Base-by-base conservation (phyloP, 1,140 invertebrate genomes). In the Cataglyphis hispanica region DNA sequence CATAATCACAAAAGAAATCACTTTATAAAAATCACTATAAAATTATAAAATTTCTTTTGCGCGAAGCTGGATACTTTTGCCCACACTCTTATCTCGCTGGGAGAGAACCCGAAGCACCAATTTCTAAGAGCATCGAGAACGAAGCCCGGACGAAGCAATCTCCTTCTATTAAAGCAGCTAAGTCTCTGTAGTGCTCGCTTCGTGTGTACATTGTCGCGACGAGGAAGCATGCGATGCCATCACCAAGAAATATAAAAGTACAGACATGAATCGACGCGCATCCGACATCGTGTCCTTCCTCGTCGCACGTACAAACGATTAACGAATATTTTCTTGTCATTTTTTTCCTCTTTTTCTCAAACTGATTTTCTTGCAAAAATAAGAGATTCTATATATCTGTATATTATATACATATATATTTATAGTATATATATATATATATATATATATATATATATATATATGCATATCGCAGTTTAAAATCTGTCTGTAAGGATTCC, bases 351-450 rank as follows among this genome's bases (percentile, higher is more conserved):
- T 85, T 86, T 70, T 80, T 92, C 70, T 76, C 66, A 86, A 76
- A 78, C n/a, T 77, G 53, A 63, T 92, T 92, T 92, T 92, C 86
- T 89, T 92, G 91, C 53, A 92, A 92, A 92, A 92, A 92, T 92
- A 92, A 91, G 90, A 92, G 90, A 92, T 92, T 92, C 91, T 91
- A 91, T 50, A 50, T 50, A 50, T 87, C 27, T 90, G 61, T 89
- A 85, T 91, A 87, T 85, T 85, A 78, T 87, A 86, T 84, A 76
- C 81, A 87, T 89, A 92, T 92, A 86, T 85, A 78, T 87, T 77
- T 78, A 76, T 84, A 87, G 91, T 92, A 86, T 87, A 78, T 87
- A 86, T 84, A 76, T 86, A 89, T 89, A 91, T 91, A 88, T 87
- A 78, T 86, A 86, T 83, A 75, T 85, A 89, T 89, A 91, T 91